These are phyloP conservation scores for Callocephalon fimbriatum DNA, from an alignment of 2,113 vertebrate genomes.

Conservation along the genomic window DNA sequence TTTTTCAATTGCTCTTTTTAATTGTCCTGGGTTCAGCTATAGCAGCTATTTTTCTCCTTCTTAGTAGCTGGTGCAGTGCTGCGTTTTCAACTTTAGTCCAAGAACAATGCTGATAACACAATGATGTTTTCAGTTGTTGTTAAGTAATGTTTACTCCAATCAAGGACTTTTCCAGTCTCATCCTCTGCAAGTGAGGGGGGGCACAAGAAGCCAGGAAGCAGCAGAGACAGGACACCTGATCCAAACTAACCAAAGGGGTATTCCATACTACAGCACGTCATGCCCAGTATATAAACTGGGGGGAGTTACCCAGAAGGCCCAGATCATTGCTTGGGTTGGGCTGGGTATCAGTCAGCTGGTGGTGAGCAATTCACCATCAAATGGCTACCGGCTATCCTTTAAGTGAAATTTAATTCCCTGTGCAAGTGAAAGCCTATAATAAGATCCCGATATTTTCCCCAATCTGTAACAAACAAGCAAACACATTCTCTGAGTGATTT, in stretches of 20 bases:
- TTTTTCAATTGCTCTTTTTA: not conserved
- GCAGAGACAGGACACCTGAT: not conserved
- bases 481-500: not conserved
- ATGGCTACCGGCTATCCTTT: not conserved
- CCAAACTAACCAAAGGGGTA: not conserved
- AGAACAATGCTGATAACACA: not conserved
- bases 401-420: not conserved
- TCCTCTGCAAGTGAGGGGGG: not conserved
- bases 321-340: not conserved
- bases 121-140: not conserved
- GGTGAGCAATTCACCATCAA: not conserved
- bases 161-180: not conserved
- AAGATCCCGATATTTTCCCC: not conserved
- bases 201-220: not conserved
- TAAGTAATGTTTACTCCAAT: not conserved
- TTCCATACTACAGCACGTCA: not conserved
- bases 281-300: not conserved
- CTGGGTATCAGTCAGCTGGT: not conserved
- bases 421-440: accelerated
- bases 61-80: not conserved
- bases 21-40: not conserved
- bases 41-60: not conserved
- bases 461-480: not conserved
- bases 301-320: not conserved
- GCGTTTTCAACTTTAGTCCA: not conserved